Conservation (phyloP, 2,797 vertebrate species). For the Hypotaenidia philippensis region DNA sequence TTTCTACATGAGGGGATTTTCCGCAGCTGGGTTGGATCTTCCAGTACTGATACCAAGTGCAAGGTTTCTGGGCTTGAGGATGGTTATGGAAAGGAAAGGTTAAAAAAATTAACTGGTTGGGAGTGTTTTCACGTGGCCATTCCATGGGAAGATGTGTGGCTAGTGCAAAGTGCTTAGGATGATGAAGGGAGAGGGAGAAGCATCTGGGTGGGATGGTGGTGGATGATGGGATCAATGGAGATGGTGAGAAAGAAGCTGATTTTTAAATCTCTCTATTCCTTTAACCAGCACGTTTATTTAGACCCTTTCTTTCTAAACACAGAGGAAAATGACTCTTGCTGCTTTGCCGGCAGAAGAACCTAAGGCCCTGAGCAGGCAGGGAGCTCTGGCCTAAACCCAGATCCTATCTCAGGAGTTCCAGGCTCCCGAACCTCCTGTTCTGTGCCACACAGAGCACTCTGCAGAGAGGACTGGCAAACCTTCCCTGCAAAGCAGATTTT, state of each 20-base stretch:
- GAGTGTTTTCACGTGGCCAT: rapidly evolving
- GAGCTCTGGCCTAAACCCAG: not conserved
- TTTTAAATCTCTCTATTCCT: not conserved
- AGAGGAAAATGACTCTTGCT: not conserved
- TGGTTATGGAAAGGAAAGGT: conserved; percentile 7
- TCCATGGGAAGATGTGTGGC: not conserved
- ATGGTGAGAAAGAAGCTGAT: not conserved
- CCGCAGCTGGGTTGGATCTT: conserved; percentile 22
- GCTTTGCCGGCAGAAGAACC: not conserved
- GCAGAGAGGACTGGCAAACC: not conserved
- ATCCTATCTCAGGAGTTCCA: not conserved
- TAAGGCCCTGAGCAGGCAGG: not conserved
- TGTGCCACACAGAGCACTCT: not conserved
- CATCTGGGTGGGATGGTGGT: rapidly evolving
- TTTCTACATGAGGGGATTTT: conserved; percentile 36
- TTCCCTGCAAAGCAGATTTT: not conserved
- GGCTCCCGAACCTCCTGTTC: not conserved
- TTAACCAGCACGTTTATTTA: not conserved
- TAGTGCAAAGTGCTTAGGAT: not conserved
- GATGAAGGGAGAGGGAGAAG: not conserved
- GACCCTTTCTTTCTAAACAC: not conserved
- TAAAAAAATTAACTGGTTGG: rapidly evolving
- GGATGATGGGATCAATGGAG: not conserved
- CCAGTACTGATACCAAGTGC: not conserved
- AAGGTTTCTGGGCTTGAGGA: conserved; percentile 20